Evolutionary conservation across 1,140 invertebrate species (phyloP).

Genomic region (Macrosteles quadrilineatus): DNA sequence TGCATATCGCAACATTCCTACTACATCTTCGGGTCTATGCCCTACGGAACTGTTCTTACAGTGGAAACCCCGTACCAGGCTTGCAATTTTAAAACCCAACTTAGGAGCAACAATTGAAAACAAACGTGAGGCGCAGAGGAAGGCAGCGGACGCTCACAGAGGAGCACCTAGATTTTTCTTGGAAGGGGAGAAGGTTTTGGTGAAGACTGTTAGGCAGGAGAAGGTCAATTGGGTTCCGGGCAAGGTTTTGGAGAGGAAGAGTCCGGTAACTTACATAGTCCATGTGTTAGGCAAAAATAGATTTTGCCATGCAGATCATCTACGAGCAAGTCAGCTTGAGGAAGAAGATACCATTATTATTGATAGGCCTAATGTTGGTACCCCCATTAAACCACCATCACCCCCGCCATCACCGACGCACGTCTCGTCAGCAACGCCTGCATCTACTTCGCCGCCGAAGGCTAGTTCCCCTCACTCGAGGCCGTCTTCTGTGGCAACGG

Average conservation of each 20-base stretch:
- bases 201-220: background rate
- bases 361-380: background rate
- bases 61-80: background rate
- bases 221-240: background rate
- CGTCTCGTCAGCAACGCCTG: background rate
- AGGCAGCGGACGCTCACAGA: background rate
- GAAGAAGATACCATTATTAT: background rate
- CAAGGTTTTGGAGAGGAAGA: background rate
- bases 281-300: background rate
- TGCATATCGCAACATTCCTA: background rate
- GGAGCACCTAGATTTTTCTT: background rate
- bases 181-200: background rate
- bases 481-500: too few relatives aligned
- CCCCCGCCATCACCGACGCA: background rate
- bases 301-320: slow-evolving; percentile 5
- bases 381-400: background rate
- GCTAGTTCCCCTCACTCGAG: too few relatives aligned
- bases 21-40: background rate
- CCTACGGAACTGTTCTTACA: background rate
- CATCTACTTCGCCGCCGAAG: background rate
- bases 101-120: background rate
- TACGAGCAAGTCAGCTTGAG: background rate
- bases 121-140: background rate
- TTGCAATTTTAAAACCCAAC: background rate
- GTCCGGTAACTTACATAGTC: background rate